Base-by-base conservation (phyloP, 2,113 vertebrate species). In the Ploceus nigricollis region DNA sequence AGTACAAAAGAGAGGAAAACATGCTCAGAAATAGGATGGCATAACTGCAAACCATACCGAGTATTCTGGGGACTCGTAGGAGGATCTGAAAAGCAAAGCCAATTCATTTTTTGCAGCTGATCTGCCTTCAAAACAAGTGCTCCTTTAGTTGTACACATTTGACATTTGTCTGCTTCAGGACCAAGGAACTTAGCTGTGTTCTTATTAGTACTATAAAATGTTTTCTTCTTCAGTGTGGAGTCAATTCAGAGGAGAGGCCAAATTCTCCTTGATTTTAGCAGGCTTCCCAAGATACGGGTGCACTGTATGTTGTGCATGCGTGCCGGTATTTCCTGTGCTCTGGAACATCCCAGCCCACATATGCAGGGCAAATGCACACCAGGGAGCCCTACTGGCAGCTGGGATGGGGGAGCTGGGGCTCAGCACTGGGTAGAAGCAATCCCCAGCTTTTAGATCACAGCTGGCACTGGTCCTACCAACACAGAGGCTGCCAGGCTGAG, bases 61-160 rank as follows among this genome's bases (percentile, higher is more conserved):
- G 85, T 97, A 85, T 96, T 96, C 92, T 60, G 85, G 82, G 87
- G 68, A 83, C 40, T 75, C 1, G 65, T 90, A 88, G 82, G 96
- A 90, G 83, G 86, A 92, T 90, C 69, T 92, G 82, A 69, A 92
- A 93, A 90, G 76, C 73, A 81, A 79, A 92, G 90, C 53, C 47
- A 81, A 79, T 82, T 93, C 40, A 30, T 88, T 88, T 93, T 82
- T 70, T 94, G 90, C 83, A 93, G 72, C 56, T 84, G 72, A 90
- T 86, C 48, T 60, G 51, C 30, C 90, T 96, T 86, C 90, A 86
- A 65, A 93, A 86, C 88, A 90, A 84, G n/a, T 9, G 23, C 12
- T 81, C 40, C 72, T 90, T 93, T 70, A 58, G 40, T 83, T 92
- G 47, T 81, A 50, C 51, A 47, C 33, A 5, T 88, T 73, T 80